These are phyloP conservation scores for Trichopria drosophilae DNA, from an alignment of 2,888 invertebrate genomes.

Conservation along the genomic window DNA sequence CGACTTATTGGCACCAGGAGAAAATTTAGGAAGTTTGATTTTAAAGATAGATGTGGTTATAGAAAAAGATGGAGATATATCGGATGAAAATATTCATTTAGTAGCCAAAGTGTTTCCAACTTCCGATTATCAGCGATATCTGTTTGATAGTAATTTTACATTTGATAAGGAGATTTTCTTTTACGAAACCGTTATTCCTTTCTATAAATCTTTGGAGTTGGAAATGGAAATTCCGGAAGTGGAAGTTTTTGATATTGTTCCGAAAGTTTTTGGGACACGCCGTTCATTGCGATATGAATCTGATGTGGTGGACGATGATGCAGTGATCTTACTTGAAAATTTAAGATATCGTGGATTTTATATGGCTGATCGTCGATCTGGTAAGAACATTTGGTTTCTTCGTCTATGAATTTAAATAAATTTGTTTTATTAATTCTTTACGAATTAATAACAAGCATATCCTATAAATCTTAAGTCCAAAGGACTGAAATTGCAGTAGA, in stretches of 20 bases:
- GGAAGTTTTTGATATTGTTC: constrained; percentile 59
- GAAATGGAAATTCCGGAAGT: constrained; percentile 58
- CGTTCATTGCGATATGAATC: constrained; percentile 43
- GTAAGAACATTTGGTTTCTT: no score
- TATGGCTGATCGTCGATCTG: constrained; percentile 60
- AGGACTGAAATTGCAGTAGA: no score
- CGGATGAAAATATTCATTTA: constrained; percentile 56
- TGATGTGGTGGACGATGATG: constrained; percentile 63
- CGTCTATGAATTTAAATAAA: no score
- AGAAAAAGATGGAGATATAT: constrained; percentile 27
- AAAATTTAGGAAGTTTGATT: constrained; percentile 68
- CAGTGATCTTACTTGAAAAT: constrained; percentile 64
- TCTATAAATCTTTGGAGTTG: constrained; percentile 59
- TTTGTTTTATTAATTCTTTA: no score
- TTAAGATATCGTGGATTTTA: constrained; percentile 61
- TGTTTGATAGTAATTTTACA: constrained; percentile 63
- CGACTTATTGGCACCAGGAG: constrained; percentile 59
- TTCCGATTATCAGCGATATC: constrained; percentile 60
- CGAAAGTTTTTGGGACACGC: constrained; percentile 64
- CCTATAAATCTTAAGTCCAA: no score
- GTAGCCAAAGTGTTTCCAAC: constrained; percentile 65
- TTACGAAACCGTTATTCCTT: constrained; percentile 61
- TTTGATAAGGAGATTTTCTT: constrained; percentile 64
- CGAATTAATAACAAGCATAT: no score
- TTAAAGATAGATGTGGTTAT: constrained; percentile 50